A percentile compares a stretch with the other conserved stretches of the same genome.
phyloP scores from a whole-genome alignment of 37 sponge, comb jelly and placozoan species.

The Tethya wilhelma region DNA sequence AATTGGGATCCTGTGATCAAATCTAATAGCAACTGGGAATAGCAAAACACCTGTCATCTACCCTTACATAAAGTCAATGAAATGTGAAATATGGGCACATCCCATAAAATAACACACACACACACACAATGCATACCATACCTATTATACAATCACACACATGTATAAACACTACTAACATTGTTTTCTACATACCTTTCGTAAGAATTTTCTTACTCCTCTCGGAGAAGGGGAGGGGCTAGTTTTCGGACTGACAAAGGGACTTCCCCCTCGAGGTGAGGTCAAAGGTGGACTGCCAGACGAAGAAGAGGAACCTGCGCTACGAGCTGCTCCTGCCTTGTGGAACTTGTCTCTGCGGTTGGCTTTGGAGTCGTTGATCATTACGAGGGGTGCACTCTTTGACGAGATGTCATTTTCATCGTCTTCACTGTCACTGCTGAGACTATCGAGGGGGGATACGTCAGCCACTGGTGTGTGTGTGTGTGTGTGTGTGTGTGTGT shows the following conservation, averaged over 20 bases:
- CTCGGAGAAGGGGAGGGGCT: slow-evolving; percentile 4
- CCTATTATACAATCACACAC: no score
- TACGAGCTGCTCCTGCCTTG: neutral
- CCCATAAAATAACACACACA: no score
- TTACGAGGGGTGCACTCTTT: neutral
- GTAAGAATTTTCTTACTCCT: neutral
- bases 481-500: neutral
- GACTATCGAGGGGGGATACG: slow-evolving; percentile 1
- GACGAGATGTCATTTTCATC: neutral
- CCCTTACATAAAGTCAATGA: no score
- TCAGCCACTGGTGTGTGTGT: neutral
- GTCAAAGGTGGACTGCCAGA: neutral
- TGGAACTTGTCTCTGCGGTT: slow-evolving; percentile 2
- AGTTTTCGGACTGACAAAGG: neutral
- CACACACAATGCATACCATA: no score
- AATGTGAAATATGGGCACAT: no score
- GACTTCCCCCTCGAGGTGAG: neutral
- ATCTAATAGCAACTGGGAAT: no score
- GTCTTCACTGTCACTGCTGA: neutral
- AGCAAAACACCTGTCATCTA: no score
- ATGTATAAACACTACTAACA: neutral
- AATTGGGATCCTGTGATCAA: no score
- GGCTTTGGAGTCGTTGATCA: neutral
- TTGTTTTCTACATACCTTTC: neutral
- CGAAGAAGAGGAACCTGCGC: no score